Evolutionary conservation across 2,113 vertebrate genomes (phyloP).

Genomic region (Hippolais icterina): DNA sequence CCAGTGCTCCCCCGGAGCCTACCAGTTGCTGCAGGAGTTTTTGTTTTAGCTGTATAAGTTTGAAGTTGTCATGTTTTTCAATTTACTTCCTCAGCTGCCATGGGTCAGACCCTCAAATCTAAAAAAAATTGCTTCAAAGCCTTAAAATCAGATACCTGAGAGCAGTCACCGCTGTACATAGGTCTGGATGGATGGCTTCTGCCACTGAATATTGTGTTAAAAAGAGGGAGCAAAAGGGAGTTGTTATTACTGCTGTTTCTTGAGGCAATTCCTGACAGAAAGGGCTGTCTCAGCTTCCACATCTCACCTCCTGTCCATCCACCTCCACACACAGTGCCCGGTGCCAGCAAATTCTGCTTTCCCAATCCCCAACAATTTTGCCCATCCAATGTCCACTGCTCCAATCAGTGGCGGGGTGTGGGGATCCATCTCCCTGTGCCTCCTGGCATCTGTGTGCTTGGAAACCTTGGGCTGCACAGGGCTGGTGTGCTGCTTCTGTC

Average conservation of each 20-base stretch:
- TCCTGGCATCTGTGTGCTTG: background rate
- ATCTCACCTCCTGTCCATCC: background rate
- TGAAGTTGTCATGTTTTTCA: background rate
- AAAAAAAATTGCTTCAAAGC: background rate
- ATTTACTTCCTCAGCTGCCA: background rate
- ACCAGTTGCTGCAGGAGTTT: background rate
- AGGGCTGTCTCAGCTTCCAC: background rate
- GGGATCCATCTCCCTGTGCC: background rate
- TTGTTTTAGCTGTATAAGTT: background rate
- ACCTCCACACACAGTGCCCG: accelerated
- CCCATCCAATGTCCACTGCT: accelerated
- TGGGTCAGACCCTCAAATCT: background rate
- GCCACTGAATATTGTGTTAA: background rate
- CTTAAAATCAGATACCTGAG: background rate
- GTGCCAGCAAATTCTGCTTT: background rate
- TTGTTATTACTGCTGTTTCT: background rate
- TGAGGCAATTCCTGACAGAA: background rate
- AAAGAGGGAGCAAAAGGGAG: background rate
- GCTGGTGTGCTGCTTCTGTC: background rate
- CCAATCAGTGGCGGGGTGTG: accelerated
- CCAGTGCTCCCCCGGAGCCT: background rate
- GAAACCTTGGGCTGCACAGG: background rate
- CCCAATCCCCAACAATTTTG: accelerated
- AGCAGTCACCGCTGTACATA: background rate
- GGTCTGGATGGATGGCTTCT: background rate